Percentiles rank a stretch among this genome's conserved stretches.
Evolutionary conservation across 2,888 invertebrate genomes (phyloP).

Genomic region (Diploptera punctata): DNA sequence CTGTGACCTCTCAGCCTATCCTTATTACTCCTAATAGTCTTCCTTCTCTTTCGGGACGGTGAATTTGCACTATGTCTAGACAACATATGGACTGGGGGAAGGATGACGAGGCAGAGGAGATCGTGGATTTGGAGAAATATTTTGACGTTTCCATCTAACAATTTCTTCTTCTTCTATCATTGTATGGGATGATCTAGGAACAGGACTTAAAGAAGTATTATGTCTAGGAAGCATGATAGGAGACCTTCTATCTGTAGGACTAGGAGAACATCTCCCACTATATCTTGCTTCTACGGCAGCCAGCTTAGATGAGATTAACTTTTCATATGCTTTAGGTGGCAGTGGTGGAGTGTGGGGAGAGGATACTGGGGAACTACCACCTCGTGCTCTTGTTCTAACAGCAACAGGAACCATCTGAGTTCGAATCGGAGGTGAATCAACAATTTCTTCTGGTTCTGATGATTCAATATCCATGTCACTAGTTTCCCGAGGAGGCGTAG

Average conservation of each 20-base stretch:
- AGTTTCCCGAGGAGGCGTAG: slow-evolving; percentile 23
- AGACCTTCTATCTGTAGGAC: slow-evolving; percentile 32
- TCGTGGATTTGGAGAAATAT: slow-evolving; percentile 12
- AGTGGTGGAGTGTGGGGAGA: slow-evolving; percentile 76
- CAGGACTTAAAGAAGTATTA: slow-evolving; percentile 10
- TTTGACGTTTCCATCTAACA: slow-evolving; percentile 21
- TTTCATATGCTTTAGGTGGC: slow-evolving; percentile 63
- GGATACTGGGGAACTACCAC: slow-evolving; percentile 50
- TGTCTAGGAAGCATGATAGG: slow-evolving; percentile 14
- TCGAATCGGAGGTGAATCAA: slow-evolving; percentile 1
- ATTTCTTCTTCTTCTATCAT: slow-evolving; percentile 20
- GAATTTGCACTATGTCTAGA: slow-evolving; percentile 49
- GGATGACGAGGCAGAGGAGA: slow-evolving; percentile 26
- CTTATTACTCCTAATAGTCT: slow-evolving; percentile 32
- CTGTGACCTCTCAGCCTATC: slow-evolving; percentile 31
- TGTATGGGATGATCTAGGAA: slow-evolving; percentile 8
- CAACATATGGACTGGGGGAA: slow-evolving; percentile 42
- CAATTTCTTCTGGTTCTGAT: slow-evolving; percentile 26
- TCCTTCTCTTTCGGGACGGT: slow-evolving; percentile 45
- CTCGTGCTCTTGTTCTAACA: slow-evolving; percentile 30
- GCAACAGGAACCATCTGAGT: slow-evolving; percentile 27
- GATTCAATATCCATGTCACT: slow-evolving; percentile 39
- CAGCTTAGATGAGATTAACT: slow-evolving; percentile 57
- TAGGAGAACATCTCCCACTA: slow-evolving; percentile 40
- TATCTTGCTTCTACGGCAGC: slow-evolving; percentile 52